phyloP scores from a whole-genome alignment of 1,140 invertebrate genomes.

The Sycophaga agraensis region DNA sequence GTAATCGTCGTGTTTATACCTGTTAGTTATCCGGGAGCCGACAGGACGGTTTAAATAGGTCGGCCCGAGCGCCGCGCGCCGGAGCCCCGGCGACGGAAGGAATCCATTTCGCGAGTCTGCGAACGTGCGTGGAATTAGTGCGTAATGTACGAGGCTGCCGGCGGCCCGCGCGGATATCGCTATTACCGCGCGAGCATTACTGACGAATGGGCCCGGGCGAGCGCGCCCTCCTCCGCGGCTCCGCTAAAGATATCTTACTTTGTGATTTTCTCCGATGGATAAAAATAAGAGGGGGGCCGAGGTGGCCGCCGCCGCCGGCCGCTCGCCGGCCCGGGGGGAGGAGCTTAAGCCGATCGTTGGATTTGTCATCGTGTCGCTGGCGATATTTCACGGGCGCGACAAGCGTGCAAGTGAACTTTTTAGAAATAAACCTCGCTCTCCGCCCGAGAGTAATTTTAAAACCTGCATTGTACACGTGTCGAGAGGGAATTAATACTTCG shows the following conservation, averaged over 20 bases:
- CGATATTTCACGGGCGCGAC: slow-evolving; percentile 7
- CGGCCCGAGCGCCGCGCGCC: neutral
- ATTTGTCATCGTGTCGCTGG: slow-evolving; percentile 15
- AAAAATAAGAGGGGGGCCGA: slow-evolving; percentile 18
- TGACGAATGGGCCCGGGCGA: slow-evolving; percentile 11
- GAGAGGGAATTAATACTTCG: no score
- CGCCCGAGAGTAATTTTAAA: no score
- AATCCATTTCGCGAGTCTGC: slow-evolving; percentile 37
- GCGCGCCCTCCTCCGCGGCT: no score
- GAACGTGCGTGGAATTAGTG: slow-evolving; percentile 29
- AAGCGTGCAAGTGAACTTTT: neutral
- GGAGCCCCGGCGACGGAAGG: slow-evolving; percentile 31
- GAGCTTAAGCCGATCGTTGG: slow-evolving; percentile 5
- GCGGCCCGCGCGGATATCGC: slow-evolving; percentile 2
- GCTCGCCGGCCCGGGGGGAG: no score
- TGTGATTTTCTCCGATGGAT: slow-evolving; percentile 25
- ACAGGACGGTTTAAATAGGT: slow-evolving; percentile 41
- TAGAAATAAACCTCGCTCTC: neutral
- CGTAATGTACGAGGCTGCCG: slow-evolving; percentile 19
- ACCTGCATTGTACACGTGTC: no score
- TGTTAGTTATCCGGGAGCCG: slow-evolving; percentile 40
- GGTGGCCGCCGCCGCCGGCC: no score
- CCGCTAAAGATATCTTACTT: slow-evolving; percentile 30
- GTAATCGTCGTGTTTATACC: slow-evolving; percentile 42
- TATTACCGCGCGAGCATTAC: no score